Percentiles rank a stretch among this genome's conserved stretches.
Evolutionary conservation across 2,113 vertebrate species (phyloP).

Genomic region (Leiothrix lutea): DNA sequence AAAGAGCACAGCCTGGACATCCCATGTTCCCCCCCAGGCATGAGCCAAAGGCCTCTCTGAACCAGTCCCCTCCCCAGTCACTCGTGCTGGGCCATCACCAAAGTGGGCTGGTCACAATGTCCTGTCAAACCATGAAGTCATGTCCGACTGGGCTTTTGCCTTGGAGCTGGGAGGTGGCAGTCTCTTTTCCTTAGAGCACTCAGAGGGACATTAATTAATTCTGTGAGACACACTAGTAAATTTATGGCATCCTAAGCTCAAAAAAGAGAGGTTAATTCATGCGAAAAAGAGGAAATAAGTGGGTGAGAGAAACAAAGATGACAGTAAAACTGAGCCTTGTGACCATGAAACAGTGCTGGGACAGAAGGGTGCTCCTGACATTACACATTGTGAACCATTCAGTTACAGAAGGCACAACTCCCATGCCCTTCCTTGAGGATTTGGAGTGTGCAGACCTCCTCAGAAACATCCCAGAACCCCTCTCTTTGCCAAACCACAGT

Average conservation of each 20-base stretch:
- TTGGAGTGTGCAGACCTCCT: background rate
- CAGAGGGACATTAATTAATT: background rate
- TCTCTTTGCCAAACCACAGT: background rate
- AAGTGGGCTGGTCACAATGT: rapidly evolving
- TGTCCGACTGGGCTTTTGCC: background rate
- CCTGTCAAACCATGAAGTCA: background rate
- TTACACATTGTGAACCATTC: rapidly evolving
- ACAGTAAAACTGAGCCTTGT: background rate
- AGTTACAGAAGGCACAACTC: background rate
- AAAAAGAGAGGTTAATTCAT: background rate
- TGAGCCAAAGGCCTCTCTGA: background rate
- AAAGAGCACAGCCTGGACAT: background rate
- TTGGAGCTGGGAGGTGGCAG: background rate
- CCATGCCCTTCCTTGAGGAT: background rate
- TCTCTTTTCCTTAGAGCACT: background rate
- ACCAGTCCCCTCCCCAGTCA: background rate
- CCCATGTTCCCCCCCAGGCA: rapidly evolving
- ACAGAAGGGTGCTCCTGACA: background rate
- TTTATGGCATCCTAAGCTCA: background rate
- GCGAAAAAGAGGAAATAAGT: background rate
- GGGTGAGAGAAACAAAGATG: background rate
- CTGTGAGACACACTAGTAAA: background rate
- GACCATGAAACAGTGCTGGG: background rate
- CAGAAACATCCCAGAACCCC: background rate
- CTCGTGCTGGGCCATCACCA: background rate